A percentile compares a stretch with the other conserved stretches of the same genome.
These are phyloP conservation scores for Numenius phaeopus DNA, from an alignment of 2,797 vertebrate genomes.

Conservation along the genomic window DNA sequence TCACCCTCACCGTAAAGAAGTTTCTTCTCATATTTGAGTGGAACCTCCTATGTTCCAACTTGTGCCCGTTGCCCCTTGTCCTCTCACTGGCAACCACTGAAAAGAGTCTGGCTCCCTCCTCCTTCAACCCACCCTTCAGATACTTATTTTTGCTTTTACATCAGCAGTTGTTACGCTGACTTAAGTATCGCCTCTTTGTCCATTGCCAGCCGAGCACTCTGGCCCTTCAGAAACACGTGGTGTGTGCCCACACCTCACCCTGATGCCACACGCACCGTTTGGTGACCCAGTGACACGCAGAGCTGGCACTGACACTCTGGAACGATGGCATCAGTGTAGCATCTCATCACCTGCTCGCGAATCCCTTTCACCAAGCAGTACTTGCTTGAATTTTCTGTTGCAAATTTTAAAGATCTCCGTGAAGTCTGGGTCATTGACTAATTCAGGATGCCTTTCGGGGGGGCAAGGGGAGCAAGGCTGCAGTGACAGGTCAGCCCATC, in stretches of 20 bases:
- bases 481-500: background rate
- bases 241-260: background rate
- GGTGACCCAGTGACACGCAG: background rate
- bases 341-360: background rate
- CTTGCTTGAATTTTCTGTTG: background rate
- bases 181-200: background rate
- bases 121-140: too few species aligned
- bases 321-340: rapidly evolving
- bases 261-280: background rate
- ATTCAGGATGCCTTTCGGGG: background rate
- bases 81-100: too few species aligned
- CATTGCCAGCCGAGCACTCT: background rate
- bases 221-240: background rate
- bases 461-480: background rate
- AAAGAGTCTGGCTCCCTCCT: too few species aligned
- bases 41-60: too few species aligned
- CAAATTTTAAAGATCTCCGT: background rate
- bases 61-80: too few species aligned
- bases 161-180: background rate
- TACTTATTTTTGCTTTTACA: background rate
- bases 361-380: background rate
- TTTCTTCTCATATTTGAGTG: too few species aligned
- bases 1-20: too few species aligned
- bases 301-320: background rate
- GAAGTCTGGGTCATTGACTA: background rate